These are phyloP conservation scores for Campodea augens DNA, from an alignment of 1,140 invertebrate genomes.

Conservation along the genomic window DNA sequence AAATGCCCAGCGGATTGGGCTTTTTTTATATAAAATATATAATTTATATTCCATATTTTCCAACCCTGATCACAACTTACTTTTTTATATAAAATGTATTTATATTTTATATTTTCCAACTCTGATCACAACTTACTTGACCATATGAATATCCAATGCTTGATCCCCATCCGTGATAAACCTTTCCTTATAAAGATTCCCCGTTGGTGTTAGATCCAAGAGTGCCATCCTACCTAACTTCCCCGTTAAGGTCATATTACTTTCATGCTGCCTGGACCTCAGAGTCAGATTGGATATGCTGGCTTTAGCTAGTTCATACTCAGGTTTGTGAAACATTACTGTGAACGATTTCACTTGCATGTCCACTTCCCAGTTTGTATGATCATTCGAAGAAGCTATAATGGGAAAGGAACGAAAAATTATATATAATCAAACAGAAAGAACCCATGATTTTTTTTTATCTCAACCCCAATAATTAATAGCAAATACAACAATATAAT, in stretches of 20 bases:
- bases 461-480: too few relatives aligned
- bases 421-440: too few relatives aligned
- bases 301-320: conserved; percentile 53
- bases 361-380: conserved; percentile 28
- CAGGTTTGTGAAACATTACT: conserved; percentile 50
- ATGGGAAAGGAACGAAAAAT: too few relatives aligned
- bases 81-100: too few relatives aligned
- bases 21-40: too few relatives aligned
- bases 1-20: too few relatives aligned
- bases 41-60: too few relatives aligned
- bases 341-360: conserved; percentile 60
- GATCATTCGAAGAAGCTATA: too few relatives aligned
- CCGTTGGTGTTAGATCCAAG: conserved; percentile 58
- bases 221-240: conserved; percentile 60
- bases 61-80: too few relatives aligned
- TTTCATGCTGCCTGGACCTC: conserved; percentile 21
- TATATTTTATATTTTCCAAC: too few relatives aligned
- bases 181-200: conserved; percentile 56
- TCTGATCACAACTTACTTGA: conserved; percentile 27
- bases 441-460: too few relatives aligned
- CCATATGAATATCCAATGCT: conserved; percentile 60
- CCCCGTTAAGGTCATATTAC: conserved; percentile 27
- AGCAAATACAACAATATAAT: too few relatives aligned
- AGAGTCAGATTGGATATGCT: conserved; percentile 43
- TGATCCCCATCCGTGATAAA: conserved; percentile 65